Evolutionary conservation across 2,797 vertebrate species (phyloP).

Genomic region (Calcarius lapponicus): DNA sequence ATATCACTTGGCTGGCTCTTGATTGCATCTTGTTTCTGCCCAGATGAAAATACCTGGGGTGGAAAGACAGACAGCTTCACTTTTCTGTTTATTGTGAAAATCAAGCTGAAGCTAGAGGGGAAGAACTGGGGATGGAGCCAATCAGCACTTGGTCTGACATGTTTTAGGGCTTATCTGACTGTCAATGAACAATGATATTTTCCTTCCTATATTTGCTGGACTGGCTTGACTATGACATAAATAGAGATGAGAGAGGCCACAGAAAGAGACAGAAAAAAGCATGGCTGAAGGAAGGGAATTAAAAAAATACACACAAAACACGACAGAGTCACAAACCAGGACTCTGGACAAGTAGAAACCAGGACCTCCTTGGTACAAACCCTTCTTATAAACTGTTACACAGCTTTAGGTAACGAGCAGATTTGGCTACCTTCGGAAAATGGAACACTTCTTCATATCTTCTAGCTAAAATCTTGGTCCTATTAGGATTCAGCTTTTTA

Average conservation of each 20-base stretch:
- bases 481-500: neutral
- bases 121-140: neutral
- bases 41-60: neutral
- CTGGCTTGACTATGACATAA: neutral
- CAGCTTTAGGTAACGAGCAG: neutral
- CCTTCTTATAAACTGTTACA: neutral
- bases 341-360: neutral
- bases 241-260: neutral
- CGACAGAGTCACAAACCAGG: neutral
- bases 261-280: neutral
- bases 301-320: neutral
- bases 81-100: neutral
- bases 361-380: neutral
- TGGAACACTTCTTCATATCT: neutral
- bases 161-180: neutral
- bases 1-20: neutral
- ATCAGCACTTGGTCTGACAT: neutral
- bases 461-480: neutral
- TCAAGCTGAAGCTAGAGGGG: neutral
- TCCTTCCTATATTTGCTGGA: neutral
- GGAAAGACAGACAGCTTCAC: neutral
- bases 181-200: neutral
- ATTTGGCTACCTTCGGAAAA: neutral
- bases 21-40: neutral
- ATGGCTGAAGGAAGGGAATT: neutral